phyloP scores from a whole-genome alignment of 2,113 vertebrate genomes.

The Vombatus ursinus region DNA sequence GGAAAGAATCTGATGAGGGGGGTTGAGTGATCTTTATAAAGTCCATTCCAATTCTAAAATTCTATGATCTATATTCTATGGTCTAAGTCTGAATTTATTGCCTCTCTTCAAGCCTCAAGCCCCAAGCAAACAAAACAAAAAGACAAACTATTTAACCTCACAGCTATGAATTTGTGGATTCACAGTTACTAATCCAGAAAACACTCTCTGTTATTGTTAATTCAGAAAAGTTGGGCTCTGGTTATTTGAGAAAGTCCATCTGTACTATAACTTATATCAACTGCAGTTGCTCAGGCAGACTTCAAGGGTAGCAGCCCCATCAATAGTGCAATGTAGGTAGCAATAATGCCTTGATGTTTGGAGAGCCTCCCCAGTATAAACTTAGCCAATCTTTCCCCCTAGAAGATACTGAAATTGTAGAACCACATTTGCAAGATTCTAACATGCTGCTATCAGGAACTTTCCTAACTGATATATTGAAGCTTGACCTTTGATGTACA shows the following conservation, averaged over 20 bases:
- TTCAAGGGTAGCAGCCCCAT: neutral
- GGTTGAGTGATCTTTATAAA: constrained; percentile 3
- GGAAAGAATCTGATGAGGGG: constrained; percentile 22
- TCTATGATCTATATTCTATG: neutral
- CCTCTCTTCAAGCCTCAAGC: constrained; percentile 7
- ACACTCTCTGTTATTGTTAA: neutral
- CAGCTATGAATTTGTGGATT: neutral
- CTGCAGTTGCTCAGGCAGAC: neutral
- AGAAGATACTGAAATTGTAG: constrained; percentile 66
- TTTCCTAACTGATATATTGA: constrained; percentile 55
- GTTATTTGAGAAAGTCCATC: neutral
- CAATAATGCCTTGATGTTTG: constrained; percentile 20
- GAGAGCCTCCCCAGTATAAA: neutral
- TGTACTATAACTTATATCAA: neutral
- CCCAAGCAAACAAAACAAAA: neutral
- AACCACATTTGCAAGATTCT: constrained; percentile 62
- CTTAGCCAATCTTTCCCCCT: neutral
- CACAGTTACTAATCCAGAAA: neutral
- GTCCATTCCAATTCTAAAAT: constrained; percentile 14
- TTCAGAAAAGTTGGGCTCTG: neutral
- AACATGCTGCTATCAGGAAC: constrained; percentile 54
- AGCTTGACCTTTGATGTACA: constrained; percentile 61
- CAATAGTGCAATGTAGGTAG: neutral
- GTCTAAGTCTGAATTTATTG: constrained; percentile 17
- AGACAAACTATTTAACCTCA: neutral